Evolutionary conservation across 2,113 vertebrate species (phyloP), one percentile per base, ranked within the genome.

Genomic region (Tonatia bakeri): DNA sequence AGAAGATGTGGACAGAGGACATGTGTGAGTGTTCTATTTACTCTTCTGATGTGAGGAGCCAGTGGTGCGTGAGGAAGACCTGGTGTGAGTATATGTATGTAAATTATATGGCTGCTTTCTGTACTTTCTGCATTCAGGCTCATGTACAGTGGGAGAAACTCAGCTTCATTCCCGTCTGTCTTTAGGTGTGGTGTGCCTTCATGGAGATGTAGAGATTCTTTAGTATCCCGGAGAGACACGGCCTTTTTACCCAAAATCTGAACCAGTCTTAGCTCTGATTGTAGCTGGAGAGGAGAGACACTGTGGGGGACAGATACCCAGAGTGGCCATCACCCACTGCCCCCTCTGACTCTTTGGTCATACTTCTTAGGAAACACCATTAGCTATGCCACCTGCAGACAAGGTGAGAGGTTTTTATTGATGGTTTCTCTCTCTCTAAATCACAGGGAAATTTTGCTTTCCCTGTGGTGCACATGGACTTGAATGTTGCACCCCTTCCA

Each of bases 11-110:
- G 97, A 96, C 98, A 88, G 77, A 96, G 88, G 59, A 84, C 97
- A 64, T 98, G 98, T 98, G 97, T 98, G 98, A 98, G 98, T 98
- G 97, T 91, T 98, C 98, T 98, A 98, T 98, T 99, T 98, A 98
- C 98, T 98, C 97, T 95, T 97, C 93, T 90, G 97, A 97, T 72
- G 92, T 88, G 97, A 98, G 97, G 98, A 93, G 86, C 95, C 98
- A 69, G 24, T 94, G 97, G 97, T 98, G 98, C 98, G 98, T 98
- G 98, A 94, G 81, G 94, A 97, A 96, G 93, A 94, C 95, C 54
- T 33, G 54, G 19, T 79, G 7, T 70, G 90, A 56, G 10, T 65
- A 88, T 65, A 9, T 0, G 0, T 87, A 5, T 87, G 7, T 72
- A 70, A 65, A 81, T 65, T n/a, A 56, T 80, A 65, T 94, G 92